Base-by-base conservation (phyloP, 2,113 vertebrate species). In the Sebastes schlegelii region DNA sequence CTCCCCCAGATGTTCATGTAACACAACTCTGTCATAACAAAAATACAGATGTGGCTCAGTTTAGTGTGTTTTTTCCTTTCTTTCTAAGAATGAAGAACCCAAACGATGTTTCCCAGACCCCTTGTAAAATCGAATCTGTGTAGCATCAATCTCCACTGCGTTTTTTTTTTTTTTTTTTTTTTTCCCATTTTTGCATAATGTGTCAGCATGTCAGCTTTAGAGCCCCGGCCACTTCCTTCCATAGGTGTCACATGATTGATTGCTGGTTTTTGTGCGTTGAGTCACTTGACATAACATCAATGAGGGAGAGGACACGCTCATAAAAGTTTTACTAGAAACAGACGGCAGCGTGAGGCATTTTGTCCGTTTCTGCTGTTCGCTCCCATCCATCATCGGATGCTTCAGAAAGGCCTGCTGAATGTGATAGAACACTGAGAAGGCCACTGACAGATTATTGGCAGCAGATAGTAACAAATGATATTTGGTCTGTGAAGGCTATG, bases 321-420 rank as follows among this genome's bases (percentile, higher is more conserved):
- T 85, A 82, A 81, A 90, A 72, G 4, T 66, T 89, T 91, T 85
- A 84, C 74, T 48, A 74, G 80, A 77, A 74, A 79, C 73, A 83
- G 80, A 80, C 77, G 72, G 45, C 65, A 21, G 46, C 51, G 46
- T 85, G 65, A 87, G 21, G 70, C 51, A 16, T 81, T 85, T 66
- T 57, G 61, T 86, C 67, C 67, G 2, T 77, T 74, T 80, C 10
- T 78, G 73, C 51, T 45, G 68, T 66, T 66, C 14, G 21, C 71
- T 82, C 66, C 43, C 52, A 84, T 85, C 77, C 63, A 63, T 89
- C 75, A 81, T 34, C 1, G 7, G 54, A 52, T 76, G 54, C 57
- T 65, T 77, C 16, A 51, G 62, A 61, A 75, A 52, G 52, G 55
- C 40, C 61, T 63, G 63, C 17, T 79, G 65, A 75, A 85, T 63